Evolutionary conservation across 2,888 invertebrate species (phyloP), one percentile per base, ranked within the genome.

Genomic region (Microdon myrmicae): DNA sequence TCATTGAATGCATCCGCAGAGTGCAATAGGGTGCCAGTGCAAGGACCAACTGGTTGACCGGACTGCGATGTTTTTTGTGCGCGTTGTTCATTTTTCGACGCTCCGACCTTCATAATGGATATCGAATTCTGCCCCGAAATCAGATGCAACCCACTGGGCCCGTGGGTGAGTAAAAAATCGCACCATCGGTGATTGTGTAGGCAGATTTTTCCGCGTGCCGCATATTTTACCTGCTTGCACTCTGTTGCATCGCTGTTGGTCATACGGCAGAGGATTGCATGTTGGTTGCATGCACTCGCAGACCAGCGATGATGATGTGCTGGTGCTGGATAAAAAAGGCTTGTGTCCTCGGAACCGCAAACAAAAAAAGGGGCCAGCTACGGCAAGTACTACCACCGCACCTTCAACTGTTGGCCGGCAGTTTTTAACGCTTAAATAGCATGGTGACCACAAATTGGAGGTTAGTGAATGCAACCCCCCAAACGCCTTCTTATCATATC

Each of bases 291-390:
- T 43, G 51, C 43, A 47, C 20, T 31, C 45, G 19, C 56, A 9
- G 23, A 39, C 31, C 29, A n/a, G 72, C 73, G 72, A 72, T 72
- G 69, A 47, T 34, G 45, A 48, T 37, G 28, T 38, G 48, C 67
- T 60, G 68, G 61, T 64, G 67, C 53, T 56, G 60, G 59, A 56
- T 44, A 17, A 53, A 51, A 64, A 47, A 54, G 43, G 23, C 4
- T 13, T 6, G 7, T 34, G 61, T 39, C 35, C 37, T 51, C 51
- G 47, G 56, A 37, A 47, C 47, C 64, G 32, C 58, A 51, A 58
- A 43, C 45, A 58, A 47, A 48, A 38, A 43, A 38, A 45, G 34
- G n/a, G 25, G 20, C 26, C 31, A 26, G 26, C 45, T 37, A 14
- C 19, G 53, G 41, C 25, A 14, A 41, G 34, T 34, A 34, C 26